Percentiles rank a stretch among this genome's conserved stretches.
Evolutionary conservation across 1,140 invertebrate genomes (phyloP).

Genomic region (Leucophenga varia): DNA sequence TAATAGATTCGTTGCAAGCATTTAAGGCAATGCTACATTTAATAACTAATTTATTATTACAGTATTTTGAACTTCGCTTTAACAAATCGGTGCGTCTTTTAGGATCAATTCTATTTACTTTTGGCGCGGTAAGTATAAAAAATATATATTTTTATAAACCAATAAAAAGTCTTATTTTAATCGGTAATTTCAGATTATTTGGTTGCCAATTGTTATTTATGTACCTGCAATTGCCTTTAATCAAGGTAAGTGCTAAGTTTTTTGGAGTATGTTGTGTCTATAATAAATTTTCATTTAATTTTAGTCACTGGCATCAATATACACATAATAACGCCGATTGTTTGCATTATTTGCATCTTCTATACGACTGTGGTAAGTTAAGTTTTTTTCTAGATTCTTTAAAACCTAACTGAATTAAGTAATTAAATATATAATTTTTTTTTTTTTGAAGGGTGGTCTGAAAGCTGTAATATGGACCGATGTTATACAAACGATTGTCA

Average conservation of each 20-base stretch:
- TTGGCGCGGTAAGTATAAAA: slow-evolving; percentile 67
- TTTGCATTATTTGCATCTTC: slow-evolving; percentile 83
- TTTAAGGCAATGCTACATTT: too few relatives aligned
- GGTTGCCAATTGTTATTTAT: slow-evolving; percentile 73
- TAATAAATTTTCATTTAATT: slow-evolving; percentile 6
- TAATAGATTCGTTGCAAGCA: too few relatives aligned
- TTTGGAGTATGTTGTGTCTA: background rate
- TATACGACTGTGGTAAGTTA: slow-evolving; percentile 81
- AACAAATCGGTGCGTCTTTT: slow-evolving; percentile 68
- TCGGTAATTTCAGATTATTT: slow-evolving; percentile 59
- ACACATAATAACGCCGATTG: slow-evolving; percentile 73
- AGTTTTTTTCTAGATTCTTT: too few relatives aligned
- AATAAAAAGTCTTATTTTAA: background rate
- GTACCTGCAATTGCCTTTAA: slow-evolving; percentile 77
- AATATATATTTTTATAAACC: background rate
- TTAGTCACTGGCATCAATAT: slow-evolving; percentile 80
- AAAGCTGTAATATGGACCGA: slow-evolving; percentile 95
- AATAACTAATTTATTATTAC: too few relatives aligned
- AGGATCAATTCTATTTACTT: slow-evolving; percentile 69
- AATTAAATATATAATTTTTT: too few relatives aligned
- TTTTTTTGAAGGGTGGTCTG: slow-evolving; percentile 77
- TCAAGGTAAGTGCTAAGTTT: slow-evolving; percentile 59
- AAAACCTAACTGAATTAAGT: too few relatives aligned
- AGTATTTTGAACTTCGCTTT: slow-evolving; percentile 78
- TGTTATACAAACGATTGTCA: slow-evolving; percentile 82